These are phyloP conservation scores for Xerus inauris DNA, from an alignment of 2,113 vertebrate species.

Conservation along the genomic window DNA sequence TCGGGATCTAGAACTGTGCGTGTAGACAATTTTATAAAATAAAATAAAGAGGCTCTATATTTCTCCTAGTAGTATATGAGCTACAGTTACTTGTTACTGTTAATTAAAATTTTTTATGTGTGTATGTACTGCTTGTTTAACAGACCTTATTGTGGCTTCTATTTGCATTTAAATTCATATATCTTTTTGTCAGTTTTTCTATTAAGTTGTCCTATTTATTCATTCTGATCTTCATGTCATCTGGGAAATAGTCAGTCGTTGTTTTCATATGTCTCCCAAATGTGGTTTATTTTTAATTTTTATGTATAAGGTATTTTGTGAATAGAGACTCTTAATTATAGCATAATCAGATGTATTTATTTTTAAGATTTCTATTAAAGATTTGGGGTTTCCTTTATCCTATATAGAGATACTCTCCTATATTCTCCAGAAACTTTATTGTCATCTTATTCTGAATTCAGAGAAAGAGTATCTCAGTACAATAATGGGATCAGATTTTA, in stretches of 20 bases:
- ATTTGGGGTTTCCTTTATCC: not conserved
- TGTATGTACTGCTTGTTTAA: not conserved
- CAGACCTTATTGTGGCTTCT: not conserved
- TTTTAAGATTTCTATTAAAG: not conserved
- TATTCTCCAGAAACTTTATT: not conserved
- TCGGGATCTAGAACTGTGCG: not conserved
- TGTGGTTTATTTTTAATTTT: not conserved
- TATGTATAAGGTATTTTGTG: not conserved
- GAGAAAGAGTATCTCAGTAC: not conserved
- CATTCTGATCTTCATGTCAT: not conserved
- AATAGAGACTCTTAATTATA: not conserved
- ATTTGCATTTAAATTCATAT: not conserved
- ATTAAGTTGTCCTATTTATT: not conserved
- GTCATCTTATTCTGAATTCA: not conserved
- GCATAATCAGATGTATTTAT: not conserved
- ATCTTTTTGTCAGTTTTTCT: not conserved
- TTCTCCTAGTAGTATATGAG: not conserved
- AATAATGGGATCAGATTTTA: not conserved
- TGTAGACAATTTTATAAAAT: not conserved
- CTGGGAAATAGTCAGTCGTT: not conserved
- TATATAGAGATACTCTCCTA: not conserved
- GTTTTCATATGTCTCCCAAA: not conserved
- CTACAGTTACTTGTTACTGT: not conserved
- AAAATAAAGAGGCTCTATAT: not conserved
- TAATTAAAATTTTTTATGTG: not conserved